Evolutionary conservation across 2,888 invertebrate species (phyloP).

Genomic region (Lumbricus terrestris): DNA sequence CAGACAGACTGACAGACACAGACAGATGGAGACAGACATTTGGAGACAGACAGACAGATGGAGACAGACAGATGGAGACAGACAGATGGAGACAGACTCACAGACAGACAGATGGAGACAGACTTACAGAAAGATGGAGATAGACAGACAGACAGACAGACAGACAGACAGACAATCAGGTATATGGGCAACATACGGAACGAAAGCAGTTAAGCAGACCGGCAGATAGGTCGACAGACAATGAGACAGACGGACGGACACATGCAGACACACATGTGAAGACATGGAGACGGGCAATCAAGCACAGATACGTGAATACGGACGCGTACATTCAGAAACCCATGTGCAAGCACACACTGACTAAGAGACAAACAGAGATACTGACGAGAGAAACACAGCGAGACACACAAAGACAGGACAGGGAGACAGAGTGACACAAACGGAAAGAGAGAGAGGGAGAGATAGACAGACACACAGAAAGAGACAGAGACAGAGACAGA

Average conservation of each 20-base stretch:
- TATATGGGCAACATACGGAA: neutral
- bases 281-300: neutral
- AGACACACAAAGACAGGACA: no score
- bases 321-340: neutral
- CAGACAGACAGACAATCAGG: neutral
- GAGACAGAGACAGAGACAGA: neutral
- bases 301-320: neutral
- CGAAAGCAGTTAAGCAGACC: neutral
- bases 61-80: no score
- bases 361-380: no score
- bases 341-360: neutral
- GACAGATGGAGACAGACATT: no score
- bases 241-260: neutral
- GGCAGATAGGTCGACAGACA: neutral
- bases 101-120: no score
- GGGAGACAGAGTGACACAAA: neutral
- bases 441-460: neutral
- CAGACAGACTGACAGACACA: no score
- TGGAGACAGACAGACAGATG: no score
- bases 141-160: neutral
- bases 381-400: no score
- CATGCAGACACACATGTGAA: neutral
- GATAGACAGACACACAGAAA: no score
- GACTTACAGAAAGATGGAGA: no score
- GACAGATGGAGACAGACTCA: no score